Conservation (phyloP, 2,888 invertebrate genomes). For the Amiota mariae region DNA sequence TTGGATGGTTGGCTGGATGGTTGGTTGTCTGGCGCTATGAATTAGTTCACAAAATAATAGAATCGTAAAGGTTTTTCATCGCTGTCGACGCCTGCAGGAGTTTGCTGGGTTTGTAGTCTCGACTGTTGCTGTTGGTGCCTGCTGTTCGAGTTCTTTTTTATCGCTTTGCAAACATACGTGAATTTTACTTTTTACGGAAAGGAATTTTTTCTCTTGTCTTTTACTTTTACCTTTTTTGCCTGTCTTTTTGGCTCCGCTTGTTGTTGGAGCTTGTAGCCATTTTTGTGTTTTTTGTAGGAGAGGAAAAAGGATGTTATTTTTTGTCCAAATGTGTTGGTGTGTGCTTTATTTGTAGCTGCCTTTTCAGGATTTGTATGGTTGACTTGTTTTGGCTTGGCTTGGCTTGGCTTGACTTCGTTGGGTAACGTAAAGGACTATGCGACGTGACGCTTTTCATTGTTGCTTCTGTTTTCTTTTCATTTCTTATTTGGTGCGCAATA, state of each 20-base stretch:
- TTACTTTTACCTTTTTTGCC: constrained; percentile 22
- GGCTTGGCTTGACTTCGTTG: constrained; percentile 7
- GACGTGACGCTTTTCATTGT: constrained; percentile 19
- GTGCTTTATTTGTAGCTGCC: background rate
- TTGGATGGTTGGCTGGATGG: background rate
- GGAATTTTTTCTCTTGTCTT: background rate
- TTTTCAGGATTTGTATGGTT: background rate
- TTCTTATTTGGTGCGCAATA: constrained; percentile 13
- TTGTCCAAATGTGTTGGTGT: constrained; percentile 6
- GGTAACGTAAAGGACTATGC: background rate
- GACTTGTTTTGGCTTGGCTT: background rate
- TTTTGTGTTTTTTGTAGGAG: constrained; percentile 15
- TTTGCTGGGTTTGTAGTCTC: constrained; percentile 2
- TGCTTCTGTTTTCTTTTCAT: constrained; percentile 12
- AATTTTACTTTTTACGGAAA: constrained; percentile 37
- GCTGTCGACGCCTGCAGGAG: background rate
- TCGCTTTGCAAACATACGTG: constrained; percentile 29
- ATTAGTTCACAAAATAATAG: constrained; percentile 28
- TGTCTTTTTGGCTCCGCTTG: constrained; percentile 5
- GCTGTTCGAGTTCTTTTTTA: constrained; percentile 14
- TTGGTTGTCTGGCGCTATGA: constrained; percentile 10
- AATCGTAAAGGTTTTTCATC: constrained; percentile 25
- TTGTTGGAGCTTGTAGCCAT: constrained; percentile 23
- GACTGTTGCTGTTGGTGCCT: background rate
- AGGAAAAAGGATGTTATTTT: constrained; percentile 2